Percentiles rank a stretch among this genome's conserved stretches.
These are phyloP conservation scores for Trichonephila clavipes DNA, from an alignment of 1,140 invertebrate species.

Conservation along the genomic window DNA sequence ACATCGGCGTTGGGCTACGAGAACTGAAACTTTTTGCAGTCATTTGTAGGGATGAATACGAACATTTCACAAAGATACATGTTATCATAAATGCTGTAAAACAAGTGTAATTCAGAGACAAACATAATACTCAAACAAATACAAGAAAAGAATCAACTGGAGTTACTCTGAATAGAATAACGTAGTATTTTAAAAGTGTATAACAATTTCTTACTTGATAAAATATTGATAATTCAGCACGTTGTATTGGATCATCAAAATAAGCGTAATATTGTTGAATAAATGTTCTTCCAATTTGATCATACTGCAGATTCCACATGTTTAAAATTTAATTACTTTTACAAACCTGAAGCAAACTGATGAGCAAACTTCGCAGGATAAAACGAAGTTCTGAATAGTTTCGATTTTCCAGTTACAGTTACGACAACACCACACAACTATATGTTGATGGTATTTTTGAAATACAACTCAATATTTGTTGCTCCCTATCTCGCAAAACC, in stretches of 20 bases:
- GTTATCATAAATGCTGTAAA: no score
- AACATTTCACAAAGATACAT: neutral
- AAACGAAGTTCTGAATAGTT: neutral
- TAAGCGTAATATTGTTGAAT: constrained; percentile 94
- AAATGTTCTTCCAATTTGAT: constrained; percentile 94
- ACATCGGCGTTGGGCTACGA: neutral
- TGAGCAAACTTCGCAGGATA: neutral
- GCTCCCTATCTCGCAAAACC: no score
- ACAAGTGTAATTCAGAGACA: no score
- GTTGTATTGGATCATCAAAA: constrained; percentile 92
- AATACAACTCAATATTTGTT: no score
- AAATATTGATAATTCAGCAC: constrained; percentile 91
- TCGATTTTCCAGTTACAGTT: constrained; percentile 16
- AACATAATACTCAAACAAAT: no score
- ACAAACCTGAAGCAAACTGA: neutral
- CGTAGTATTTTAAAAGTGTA: no score
- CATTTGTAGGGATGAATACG: neutral
- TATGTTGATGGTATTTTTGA: no score
- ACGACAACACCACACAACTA: neutral
- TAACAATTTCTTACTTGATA: constrained; percentile 89
- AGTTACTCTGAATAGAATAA: neutral
- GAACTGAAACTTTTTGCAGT: neutral
- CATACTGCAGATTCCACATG: constrained; percentile 94
- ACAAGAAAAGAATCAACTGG: no score
- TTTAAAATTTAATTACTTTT: neutral